A percentile compares a stretch with the other conserved stretches of the same genome.
These are phyloP conservation scores for Tichodroma muraria DNA, from an alignment of 2,113 vertebrate genomes.

Conservation along the genomic window DNA sequence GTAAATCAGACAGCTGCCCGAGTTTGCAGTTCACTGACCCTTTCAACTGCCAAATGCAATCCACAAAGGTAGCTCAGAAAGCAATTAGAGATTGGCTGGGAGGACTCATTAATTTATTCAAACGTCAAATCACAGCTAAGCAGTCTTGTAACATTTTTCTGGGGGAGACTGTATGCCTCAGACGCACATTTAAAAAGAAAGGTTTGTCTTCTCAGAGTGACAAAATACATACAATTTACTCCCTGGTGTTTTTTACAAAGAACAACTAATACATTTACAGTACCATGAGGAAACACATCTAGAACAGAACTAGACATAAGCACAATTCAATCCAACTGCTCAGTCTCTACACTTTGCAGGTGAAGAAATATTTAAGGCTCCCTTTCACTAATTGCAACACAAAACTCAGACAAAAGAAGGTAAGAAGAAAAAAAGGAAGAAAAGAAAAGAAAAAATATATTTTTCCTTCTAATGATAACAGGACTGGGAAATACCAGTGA, in stretches of 20 bases:
- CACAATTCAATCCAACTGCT: neutral
- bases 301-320: neutral
- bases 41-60: slow-evolving; percentile 10
- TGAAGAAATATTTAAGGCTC: neutral
- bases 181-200: neutral
- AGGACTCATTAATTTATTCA: slow-evolving; percentile 2
- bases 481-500: neutral
- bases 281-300: neutral
- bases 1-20: slow-evolving; percentile 24
- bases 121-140: neutral
- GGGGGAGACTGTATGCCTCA: neutral
- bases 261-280: neutral
- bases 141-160: neutral
- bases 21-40: slow-evolving; percentile 9
- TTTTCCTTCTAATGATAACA: neutral
- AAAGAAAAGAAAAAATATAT: rapidly evolving
- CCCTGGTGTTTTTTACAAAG: neutral
- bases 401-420: neutral
- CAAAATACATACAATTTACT: neutral
- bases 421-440: neutral
- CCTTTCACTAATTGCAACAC: neutral
- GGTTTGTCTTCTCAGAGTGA: neutral
- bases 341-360: neutral
- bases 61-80: slow-evolving; percentile 36
- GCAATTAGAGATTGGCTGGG: slow-evolving; percentile 4